Evolutionary conservation across 2,797 vertebrate genomes (phyloP), one percentile per base, ranked within the genome.

Genomic region (Pantherophis vulpinus): DNA sequence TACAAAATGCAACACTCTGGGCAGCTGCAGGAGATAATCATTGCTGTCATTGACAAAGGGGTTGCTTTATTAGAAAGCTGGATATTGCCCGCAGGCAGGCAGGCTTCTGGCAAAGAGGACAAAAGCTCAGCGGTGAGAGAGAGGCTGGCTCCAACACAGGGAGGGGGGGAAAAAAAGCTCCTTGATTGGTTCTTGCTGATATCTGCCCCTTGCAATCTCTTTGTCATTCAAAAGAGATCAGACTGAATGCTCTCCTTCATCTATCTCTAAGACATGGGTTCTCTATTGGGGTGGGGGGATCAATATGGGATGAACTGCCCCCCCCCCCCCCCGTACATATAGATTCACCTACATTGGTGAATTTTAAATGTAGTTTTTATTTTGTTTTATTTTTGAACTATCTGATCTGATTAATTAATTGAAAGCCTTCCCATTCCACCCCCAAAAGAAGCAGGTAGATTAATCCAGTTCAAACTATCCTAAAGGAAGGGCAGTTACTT

Each of bases 21-120:
- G 97, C 98, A 98, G 98, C 98, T 98, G 98, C 96, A 97, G 97
- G 97, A 97, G 97, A 97, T 97, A 97, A 98, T 98, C 97, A 97
- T 97, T 97, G 93, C 96, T 95, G 93, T 97, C 97, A 97, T 97
- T 98, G 97, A 98, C 97, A 98, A 98, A 98, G 97, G 97, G 96
- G 95, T 93, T 97, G 97, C 97, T 98, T 98, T 98, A 98, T 98
- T 98, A 98, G 98, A 98, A 98, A 97, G 91, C 95, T 96, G 97
- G 97, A 97, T 97, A 96, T 96, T 90, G 98, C 98, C 98, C 95
- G 59, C 59, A 95, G 98, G 97, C 97, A 95, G 98, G 97, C 97
- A 97, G 94, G 97, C 98, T 98, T 93, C 96, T 96, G 97, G 98
- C 96, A 27, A 83, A 95, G 91, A 94, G 97, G 97, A 98, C 97